A percentile compares a stretch with the other conserved stretches of the same genome.
These are phyloP conservation scores for Ethmia dodecea DNA, from an alignment of 2,888 invertebrate genomes.

Conservation along the genomic window DNA sequence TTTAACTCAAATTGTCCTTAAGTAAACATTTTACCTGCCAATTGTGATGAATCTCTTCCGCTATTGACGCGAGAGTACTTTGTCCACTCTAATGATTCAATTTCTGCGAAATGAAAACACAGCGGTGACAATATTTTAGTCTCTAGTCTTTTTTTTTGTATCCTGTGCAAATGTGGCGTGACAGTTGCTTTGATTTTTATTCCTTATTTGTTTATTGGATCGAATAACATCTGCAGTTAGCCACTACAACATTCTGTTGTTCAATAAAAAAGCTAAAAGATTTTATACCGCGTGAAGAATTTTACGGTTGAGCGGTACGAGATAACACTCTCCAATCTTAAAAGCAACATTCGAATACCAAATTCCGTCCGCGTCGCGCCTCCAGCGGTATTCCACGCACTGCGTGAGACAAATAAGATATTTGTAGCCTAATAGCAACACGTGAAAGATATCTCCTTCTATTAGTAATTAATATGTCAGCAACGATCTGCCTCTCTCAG, in stretches of 20 bases:
- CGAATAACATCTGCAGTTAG: too few relatives aligned
- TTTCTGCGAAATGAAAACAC: slow-evolving; percentile 40
- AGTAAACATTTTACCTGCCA: slow-evolving; percentile 72
- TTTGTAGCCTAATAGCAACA: slow-evolving; percentile 11
- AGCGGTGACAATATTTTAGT: too few relatives aligned
- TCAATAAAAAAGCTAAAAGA: too few relatives aligned
- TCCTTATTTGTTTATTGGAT: too few relatives aligned
- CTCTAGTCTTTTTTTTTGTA: too few relatives aligned
- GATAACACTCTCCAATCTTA: slow-evolving; percentile 6
- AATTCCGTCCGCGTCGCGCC: slow-evolving; percentile 7
- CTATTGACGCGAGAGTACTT: slow-evolving; percentile 31
- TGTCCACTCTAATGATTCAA: slow-evolving; percentile 56
- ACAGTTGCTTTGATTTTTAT: too few relatives aligned
- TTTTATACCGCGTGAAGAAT: slow-evolving; percentile 1
- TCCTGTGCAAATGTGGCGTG: too few relatives aligned
- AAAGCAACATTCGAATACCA: not conserved
- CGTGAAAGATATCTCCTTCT: slow-evolving; percentile 37
- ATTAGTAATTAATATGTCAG: slow-evolving; percentile 59
- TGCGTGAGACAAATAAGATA: slow-evolving; percentile 8
- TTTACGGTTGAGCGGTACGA: not conserved
- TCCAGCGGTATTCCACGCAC: slow-evolving; percentile 1
- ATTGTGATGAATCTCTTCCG: slow-evolving; percentile 63
- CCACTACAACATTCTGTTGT: too few relatives aligned
- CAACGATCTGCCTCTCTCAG: slow-evolving; percentile 30
- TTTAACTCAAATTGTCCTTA: slow-evolving; percentile 64